Evolutionary conservation across 2,113 vertebrate genomes (phyloP), one percentile per base, ranked within the genome.

Genomic region (Notiomystis cincta): DNA sequence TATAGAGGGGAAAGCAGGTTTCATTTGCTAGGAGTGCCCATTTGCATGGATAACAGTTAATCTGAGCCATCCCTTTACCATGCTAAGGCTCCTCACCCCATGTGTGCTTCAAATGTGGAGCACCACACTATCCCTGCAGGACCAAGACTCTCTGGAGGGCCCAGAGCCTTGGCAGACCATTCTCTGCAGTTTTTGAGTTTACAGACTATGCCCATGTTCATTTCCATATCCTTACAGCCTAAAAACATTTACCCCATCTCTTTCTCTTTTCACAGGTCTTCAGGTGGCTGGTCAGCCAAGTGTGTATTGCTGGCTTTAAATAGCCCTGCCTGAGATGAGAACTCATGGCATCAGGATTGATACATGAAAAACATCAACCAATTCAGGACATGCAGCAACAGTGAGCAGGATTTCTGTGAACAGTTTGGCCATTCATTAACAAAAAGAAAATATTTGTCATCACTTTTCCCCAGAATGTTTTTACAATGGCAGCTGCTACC

Each of bases 401-500:
- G 64, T 25, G 51, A 88, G 67, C 60, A 50, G 51, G 44, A 91
- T 91, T 93, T 79, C 72, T 86, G 72, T 60, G 71, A 96, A 51
- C 47, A 76, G 89, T 70, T 95, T 87, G 91, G 60, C 77, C 53
- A 62, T 87, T 95, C 80, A 86, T 89, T 84, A 94, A 45, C 50
- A 87, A 87, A 90, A 77, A 78, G 93, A 90, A 96, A 93, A 93
- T 87, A 95, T 95, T 95, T 95, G 93, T 90, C 94, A 81, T 87
- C 15, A 3, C 69, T 93, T 37, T 96, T 78, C 44, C 56, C 27
- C 80, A 83, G 81, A 89, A 90, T 71, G 80, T 96, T 95, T 96
- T 81, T 81, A 83, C 82, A 90, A 86, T 82, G 88, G 96, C 95
- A 96, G 93, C 95, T 96, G 96, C 93, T 96, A 96, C 96, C 96